Conservation (phyloP, 2,888 invertebrate species). For the Hecatera dysodea region DNA sequence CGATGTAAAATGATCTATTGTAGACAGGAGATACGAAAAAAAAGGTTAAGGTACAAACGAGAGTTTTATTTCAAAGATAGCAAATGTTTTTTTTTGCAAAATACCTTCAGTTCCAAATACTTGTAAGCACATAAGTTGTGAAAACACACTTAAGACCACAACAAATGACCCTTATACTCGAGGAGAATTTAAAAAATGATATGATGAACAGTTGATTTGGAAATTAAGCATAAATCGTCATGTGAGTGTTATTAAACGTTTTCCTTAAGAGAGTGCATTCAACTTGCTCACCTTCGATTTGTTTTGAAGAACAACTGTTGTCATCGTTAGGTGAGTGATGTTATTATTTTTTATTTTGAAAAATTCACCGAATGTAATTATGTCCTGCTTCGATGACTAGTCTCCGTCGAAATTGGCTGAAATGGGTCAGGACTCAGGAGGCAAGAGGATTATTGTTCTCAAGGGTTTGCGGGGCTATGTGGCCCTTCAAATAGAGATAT, state of each 20-base stretch:
- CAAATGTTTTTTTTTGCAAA: neutral
- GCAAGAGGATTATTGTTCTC: too few species aligned
- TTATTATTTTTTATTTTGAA: too few species aligned
- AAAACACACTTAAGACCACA: slow-evolving; percentile 1
- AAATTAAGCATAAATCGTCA: slow-evolving; percentile 32
- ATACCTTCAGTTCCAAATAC: neutral
- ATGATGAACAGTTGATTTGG: slow-evolving; percentile 25
- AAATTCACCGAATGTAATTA: too few species aligned
- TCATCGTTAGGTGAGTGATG: neutral
- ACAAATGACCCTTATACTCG: slow-evolving; percentile 25
- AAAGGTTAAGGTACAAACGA: too few species aligned
- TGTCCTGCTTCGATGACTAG: too few species aligned
- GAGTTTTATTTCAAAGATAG: neutral
- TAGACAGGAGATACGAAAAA: neutral
- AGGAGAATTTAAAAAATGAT: slow-evolving; percentile 43
- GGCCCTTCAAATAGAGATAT: neutral
- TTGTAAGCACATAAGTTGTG: neutral
- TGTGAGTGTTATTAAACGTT: slow-evolving; percentile 28
- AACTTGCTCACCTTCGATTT: slow-evolving; percentile 44
- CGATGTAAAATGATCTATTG: neutral
- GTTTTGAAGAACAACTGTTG: slow-evolving; percentile 19
- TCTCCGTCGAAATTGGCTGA: too few species aligned
- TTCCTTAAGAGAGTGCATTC: slow-evolving; percentile 53
- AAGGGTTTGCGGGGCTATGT: neutral
- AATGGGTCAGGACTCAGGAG: too few species aligned